Conservation (phyloP, 2,888 invertebrate species). For the Drosophila algonquin region DNA sequence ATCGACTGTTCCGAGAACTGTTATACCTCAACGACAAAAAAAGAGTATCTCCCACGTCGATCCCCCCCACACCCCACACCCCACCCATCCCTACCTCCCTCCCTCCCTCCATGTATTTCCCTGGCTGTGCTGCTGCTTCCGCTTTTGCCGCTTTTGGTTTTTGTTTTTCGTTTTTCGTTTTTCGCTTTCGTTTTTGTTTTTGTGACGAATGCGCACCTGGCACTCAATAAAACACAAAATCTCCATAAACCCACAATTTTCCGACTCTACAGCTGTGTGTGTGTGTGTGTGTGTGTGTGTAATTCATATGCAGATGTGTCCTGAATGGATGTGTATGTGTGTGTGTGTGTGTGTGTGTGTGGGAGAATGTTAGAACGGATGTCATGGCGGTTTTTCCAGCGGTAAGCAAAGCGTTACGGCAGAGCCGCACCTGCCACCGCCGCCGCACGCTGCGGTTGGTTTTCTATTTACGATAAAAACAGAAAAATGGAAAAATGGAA, state of each 20-base stretch:
- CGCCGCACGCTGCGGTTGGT: constrained; percentile 53
- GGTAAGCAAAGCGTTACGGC: constrained; percentile 61
- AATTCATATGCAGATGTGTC: constrained; percentile 30
- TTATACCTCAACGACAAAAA: neutral
- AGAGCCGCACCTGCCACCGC: constrained; percentile 48
- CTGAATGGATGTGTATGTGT: constrained; percentile 4
- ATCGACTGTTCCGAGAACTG: neutral
- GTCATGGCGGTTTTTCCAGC: constrained; percentile 60
- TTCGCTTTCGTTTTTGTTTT: constrained; percentile 18
- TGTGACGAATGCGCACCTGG: constrained; percentile 49
- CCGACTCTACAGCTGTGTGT: constrained; percentile 1
- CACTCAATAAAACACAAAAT: constrained; percentile 62
- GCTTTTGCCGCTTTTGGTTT: constrained; percentile 12
- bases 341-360: constrained; percentile 26
- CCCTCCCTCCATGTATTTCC: neutral
- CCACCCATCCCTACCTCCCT: no score
- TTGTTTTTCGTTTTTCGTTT: constrained; percentile 15
- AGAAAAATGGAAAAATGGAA: neutral
- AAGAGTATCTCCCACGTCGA: neutral
- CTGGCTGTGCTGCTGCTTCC: neutral
- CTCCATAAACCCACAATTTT: constrained; percentile 12
- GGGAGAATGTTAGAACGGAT: constrained; percentile 50
- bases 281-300: constrained; percentile 24
- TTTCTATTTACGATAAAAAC: constrained; percentile 57
- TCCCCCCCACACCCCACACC: no score